phyloP scores from a whole-genome alignment of 2,797 vertebrate genomes.

The Falco columbarius region DNA sequence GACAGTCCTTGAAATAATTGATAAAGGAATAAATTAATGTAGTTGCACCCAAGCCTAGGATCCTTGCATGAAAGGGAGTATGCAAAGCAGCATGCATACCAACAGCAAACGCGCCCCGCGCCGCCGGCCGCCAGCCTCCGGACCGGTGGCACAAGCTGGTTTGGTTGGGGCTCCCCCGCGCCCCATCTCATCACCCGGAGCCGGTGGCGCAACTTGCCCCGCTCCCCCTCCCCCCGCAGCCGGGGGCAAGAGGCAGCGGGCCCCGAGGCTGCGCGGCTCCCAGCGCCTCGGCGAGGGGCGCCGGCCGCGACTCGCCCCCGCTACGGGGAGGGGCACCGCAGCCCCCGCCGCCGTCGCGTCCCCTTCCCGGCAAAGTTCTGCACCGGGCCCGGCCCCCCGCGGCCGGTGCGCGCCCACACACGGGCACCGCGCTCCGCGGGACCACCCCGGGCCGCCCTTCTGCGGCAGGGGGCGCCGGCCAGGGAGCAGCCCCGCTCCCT shows the following conservation, averaged over 20 bases:
- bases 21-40: not conserved
- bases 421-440: not conserved
- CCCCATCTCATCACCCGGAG: accelerated
- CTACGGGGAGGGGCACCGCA: not conserved
- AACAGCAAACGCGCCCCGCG: accelerated
- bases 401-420: not conserved
- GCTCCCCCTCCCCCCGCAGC: accelerated
- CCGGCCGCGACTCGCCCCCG: not conserved
- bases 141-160: not conserved
- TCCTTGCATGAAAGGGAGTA: not conserved
- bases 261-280: not conserved
- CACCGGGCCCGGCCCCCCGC: not conserved
- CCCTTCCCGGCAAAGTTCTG: not conserved
- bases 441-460: not conserved
- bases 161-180: not conserved
- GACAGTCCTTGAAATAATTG: not conserved
- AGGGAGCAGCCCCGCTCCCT: too few species aligned
- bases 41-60: not conserved
- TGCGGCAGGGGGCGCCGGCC: too few species aligned
- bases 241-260: not conserved
- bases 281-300: not conserved
- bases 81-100: not conserved
- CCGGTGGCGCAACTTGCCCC: not conserved
- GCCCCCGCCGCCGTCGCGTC: not conserved
- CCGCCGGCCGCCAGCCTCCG: not conserved